phyloP scores from a whole-genome alignment of 2,113 vertebrate species.

The Rhea pennata region DNA sequence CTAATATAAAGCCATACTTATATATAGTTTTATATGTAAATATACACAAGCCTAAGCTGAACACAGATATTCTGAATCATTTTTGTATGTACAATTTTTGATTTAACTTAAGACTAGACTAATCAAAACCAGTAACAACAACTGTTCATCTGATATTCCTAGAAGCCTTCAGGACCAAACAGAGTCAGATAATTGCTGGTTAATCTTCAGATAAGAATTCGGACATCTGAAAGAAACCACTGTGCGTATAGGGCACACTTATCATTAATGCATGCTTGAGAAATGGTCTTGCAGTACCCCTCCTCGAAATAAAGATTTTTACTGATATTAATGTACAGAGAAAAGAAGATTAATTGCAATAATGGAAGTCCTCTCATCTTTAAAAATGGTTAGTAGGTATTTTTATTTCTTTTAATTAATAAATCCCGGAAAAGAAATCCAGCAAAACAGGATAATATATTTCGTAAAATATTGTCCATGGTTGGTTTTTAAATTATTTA shows the following conservation, averaged over 20 bases:
- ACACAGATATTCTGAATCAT: not conserved
- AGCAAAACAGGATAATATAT: not conserved
- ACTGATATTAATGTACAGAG: not conserved
- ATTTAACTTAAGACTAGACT: not conserved
- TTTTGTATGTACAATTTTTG: not conserved
- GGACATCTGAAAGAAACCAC: not conserved
- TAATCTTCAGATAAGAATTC: not conserved
- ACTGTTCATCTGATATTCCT: not conserved
- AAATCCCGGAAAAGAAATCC: not conserved
- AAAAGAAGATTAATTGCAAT: not conserved
- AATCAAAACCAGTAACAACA: not conserved
- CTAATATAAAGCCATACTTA: not conserved
- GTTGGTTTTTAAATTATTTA: not conserved
- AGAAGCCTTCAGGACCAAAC: not conserved
- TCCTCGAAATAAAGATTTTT: not conserved
- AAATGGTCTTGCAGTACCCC: not conserved
- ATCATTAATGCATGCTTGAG: not conserved
- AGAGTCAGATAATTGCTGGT: not conserved
- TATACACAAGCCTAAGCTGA: not conserved
- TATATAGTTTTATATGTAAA: not conserved
- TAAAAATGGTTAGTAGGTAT: not conserved
- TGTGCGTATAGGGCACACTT: not conserved
- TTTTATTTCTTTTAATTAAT: not conserved
- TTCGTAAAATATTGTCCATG: not conserved
- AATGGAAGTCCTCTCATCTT: not conserved